phyloP scores from a whole-genome alignment of 2,113 vertebrate species.

The Hassar affinis region DNA sequence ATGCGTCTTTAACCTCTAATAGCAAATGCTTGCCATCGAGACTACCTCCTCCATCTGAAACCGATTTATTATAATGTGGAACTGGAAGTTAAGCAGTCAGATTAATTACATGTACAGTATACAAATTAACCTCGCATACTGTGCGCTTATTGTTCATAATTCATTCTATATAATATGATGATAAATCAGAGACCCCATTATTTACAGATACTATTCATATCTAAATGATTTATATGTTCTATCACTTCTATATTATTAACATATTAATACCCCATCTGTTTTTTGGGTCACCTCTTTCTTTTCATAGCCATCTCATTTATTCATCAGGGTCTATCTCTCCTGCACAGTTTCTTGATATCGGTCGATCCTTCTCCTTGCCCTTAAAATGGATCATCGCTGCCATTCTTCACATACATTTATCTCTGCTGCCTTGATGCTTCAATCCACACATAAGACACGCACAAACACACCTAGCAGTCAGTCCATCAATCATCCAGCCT shows the following conservation, averaged over 20 bases:
- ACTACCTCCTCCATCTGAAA: neutral
- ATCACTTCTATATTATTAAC: neutral
- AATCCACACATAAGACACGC: slow-evolving; percentile 37
- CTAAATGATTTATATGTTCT: neutral
- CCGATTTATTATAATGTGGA: neutral
- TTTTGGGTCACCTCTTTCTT: neutral
- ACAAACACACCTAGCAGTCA: slow-evolving; percentile 7
- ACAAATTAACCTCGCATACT: neutral
- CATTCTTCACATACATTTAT: slow-evolving; percentile 45
- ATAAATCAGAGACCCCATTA: neutral
- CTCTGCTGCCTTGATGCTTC: slow-evolving; percentile 40
- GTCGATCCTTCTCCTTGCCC: slow-evolving; percentile 29
- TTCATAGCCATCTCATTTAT: neutral
- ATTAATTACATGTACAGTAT: neutral
- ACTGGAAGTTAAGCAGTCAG: neutral
- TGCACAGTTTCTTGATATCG: slow-evolving; percentile 18
- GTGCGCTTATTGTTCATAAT: neutral
- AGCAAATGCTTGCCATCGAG: neutral
- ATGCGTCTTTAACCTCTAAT: too few species aligned
- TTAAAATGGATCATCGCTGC: slow-evolving; percentile 43
- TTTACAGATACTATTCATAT: neutral
- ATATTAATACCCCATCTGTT: neutral
- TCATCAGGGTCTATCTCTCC: slow-evolving; percentile 30
- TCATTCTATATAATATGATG: neutral
- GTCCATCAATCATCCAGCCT: slow-evolving; percentile 40